These are phyloP conservation scores for Acrocephalus kingi DNA, from an alignment of 2,113 vertebrate species.

Conservation along the genomic window DNA sequence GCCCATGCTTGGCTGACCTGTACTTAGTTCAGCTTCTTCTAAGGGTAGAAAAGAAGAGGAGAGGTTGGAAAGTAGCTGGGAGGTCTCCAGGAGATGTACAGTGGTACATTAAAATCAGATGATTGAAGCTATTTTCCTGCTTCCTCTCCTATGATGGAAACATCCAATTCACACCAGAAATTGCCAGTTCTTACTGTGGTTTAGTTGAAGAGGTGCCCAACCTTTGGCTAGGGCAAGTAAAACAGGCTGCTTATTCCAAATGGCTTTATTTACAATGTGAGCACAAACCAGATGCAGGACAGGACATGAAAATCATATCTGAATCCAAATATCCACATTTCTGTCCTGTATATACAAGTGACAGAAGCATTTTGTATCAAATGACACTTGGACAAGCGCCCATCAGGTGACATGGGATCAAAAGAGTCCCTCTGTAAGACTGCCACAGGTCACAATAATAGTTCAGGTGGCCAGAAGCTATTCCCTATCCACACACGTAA, in stretches of 20 bases:
- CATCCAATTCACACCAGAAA: not conserved
- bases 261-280: not conserved
- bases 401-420: not conserved
- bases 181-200: not conserved
- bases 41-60: not conserved
- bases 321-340: not conserved
- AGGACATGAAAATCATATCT: not conserved
- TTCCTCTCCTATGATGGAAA: not conserved
- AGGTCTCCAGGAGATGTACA: not conserved
- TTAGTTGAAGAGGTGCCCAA: not conserved
- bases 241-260: not conserved
- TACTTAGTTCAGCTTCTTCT: not conserved
- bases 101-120: not conserved
- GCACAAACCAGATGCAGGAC: not conserved
- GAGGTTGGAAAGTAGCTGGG: not conserved
- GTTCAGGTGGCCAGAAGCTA: not conserved
- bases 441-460: not conserved
- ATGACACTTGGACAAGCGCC: not conserved
- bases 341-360: not conserved
- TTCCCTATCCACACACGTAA: not conserved
- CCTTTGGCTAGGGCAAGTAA: not conserved
- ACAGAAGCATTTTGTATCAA: not conserved
- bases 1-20: not conserved
- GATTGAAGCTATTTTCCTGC: not conserved
- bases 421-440: not conserved